Evolutionary conservation across 2,797 vertebrate species (phyloP), one percentile per base, ranked within the genome.

Genomic region (Phoxinus dragarum): DNA sequence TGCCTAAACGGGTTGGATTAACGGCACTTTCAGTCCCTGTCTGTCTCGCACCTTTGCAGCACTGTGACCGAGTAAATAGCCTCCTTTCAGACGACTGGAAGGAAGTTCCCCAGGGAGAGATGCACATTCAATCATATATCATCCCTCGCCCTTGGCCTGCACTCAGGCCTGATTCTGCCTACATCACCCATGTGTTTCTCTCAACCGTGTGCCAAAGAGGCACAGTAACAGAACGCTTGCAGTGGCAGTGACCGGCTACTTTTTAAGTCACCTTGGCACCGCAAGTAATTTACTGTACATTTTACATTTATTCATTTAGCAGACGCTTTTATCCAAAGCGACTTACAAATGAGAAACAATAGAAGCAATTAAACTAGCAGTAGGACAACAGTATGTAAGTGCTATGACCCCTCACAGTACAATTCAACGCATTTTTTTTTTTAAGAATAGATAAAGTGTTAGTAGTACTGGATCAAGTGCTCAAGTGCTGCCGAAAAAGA

Each of bases 1-100:
- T 71, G 84, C 67, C 81, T 80, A 88, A 87, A 86, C 59, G 81
- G 79, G 54, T 72, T 52, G 54, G 87, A 86, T 88, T 86, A 81
- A 79, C 54, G 84, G 52, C 38, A 11, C 73, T 84, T 84, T 84
- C 82, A 71, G 82, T 59, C 66, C 47, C 82, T 67, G 82, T 84
- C 82, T 84, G 82, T 83, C 54, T 66, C 23, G 21, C 31, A 72
- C 16, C 54, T 85, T 49, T 64, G 44, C 78, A 10, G 52, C 56
- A 31, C 54, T 80, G 84, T 56, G 68, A 74, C 59, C 49, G 47
- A 81, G 72, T 86, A 80, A 80, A 81, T 67, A 74, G 71, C 61
- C 69, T 47, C 54, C 42, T 59, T 83, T 82, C 79, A 68, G 42
- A n/a, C 27, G 38, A 47, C 40, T 84, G 78, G 78, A 86, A 75